A percentile compares a stretch with the other conserved stretches of the same genome.
Evolutionary conservation across 2,888 invertebrate genomes (phyloP).

Genomic region (Harpalus rubripes): DNA sequence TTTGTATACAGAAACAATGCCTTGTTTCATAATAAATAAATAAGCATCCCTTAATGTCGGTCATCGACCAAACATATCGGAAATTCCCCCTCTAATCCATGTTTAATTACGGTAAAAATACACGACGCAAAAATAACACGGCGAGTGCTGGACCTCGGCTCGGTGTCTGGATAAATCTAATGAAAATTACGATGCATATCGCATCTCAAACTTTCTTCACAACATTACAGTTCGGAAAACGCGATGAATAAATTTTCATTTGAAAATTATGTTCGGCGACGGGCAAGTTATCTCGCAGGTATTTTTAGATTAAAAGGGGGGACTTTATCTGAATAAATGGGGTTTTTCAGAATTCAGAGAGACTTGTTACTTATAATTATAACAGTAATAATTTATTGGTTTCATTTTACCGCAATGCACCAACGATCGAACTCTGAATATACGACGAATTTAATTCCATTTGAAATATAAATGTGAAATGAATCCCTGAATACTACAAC

Average conservation of each 20-base stretch:
- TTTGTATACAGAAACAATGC: too few species aligned
- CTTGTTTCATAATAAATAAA: too few species aligned
- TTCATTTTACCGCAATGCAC: slow-evolving; percentile 2
- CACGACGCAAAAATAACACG: slow-evolving; percentile 5
- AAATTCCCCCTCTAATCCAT: slow-evolving; percentile 20
- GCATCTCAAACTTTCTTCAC: slow-evolving; percentile 21
- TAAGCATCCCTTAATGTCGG: background rate
- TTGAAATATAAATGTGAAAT: too few species aligned
- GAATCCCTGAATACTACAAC: too few species aligned
- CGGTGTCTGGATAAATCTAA: background rate
- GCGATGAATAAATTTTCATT: slow-evolving; percentile 54
- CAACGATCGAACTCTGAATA: too few species aligned
- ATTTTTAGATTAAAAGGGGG: slow-evolving; percentile 36
- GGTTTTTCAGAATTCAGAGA: background rate
- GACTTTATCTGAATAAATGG: slow-evolving; percentile 6
- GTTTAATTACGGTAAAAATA: slow-evolving; percentile 25
- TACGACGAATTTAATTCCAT: too few species aligned
- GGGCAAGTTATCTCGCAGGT: slow-evolving; percentile 41
- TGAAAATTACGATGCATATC: slow-evolving; percentile 37
- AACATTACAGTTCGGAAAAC: slow-evolving; percentile 4
- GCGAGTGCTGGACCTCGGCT: background rate
- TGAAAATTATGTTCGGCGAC: slow-evolving; percentile 31
- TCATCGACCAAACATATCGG: slow-evolving; percentile 26
- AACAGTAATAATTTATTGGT: background rate
- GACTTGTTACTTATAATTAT: background rate